Evolutionary conservation across 2,888 invertebrate species (phyloP), one percentile per base, ranked within the genome.

Genomic region (Megaustenia siamemsis): DNA sequence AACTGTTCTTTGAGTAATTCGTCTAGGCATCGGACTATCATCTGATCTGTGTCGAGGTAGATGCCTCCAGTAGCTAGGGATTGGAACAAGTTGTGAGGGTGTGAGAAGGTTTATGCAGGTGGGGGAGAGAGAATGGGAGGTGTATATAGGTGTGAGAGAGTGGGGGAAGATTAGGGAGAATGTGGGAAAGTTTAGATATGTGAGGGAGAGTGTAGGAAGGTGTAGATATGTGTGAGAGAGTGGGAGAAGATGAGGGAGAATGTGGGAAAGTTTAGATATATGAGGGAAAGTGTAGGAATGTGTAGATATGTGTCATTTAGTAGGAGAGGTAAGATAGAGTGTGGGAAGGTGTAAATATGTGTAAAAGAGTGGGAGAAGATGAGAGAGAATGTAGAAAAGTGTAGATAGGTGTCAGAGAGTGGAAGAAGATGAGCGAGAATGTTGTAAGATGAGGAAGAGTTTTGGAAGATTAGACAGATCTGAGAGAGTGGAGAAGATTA

Each of bases 31-130:
- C 88, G 88, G 71, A 92, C 81, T 10, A 91, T 86, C 8, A 93
- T 80, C 81, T 93, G 91, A 77, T 93, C 93, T 32, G 90, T 89
- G 79, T 93, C 93, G 24, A 93, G 78, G 77, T 93, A 93, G 69
- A 93, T 91, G 0, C 93, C 93, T 15, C 93, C 93, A 79, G 91
- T 90, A 40, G 89, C 90, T 91, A 89, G 32, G 38, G n/a, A 28
- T 12, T 28, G 28, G 32, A 75, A 8, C n/a, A n/a, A 38, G n/a
- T 60, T 60, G 24, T 60, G 1, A 1, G 6, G 21, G 43, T 1
- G 15, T 68, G 28, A 18, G 28, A 18, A 35, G 68, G 28, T 35
- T 18, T 28, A 68, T 32, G n/a, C n/a, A n/a, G n/a, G n/a, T n/a
- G n/a, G n/a, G n/a, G n/a, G n/a, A 53, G 10, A 18, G 53, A 53